These are phyloP conservation scores for Drepanosiphum platanoidis DNA, from an alignment of 2,888 invertebrate species.

Conservation along the genomic window DNA sequence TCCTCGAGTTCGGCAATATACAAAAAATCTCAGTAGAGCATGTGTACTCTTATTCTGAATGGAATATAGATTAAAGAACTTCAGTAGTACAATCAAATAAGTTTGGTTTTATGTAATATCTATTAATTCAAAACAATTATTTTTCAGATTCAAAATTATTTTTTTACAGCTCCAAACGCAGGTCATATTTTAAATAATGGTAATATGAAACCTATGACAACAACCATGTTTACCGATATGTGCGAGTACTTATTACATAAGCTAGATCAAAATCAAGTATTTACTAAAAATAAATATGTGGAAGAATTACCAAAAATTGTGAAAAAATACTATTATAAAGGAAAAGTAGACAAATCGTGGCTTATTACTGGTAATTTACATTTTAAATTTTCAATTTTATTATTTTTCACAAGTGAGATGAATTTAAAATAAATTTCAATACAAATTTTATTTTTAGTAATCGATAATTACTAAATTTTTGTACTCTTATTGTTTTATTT, in stretches of 20 bases:
- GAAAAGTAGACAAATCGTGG: constrained; percentile 63
- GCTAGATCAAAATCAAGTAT: constrained; percentile 49
- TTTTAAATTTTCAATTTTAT: background rate
- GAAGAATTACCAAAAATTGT: constrained; percentile 62
- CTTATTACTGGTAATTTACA: constrained; percentile 59
- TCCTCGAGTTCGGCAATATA: no score
- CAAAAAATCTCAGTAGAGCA: no score
- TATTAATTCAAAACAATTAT: no score
- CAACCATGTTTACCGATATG: constrained; percentile 63
- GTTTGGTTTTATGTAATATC: no score
- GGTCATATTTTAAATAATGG: constrained; percentile 61
- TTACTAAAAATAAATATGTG: constrained; percentile 57
- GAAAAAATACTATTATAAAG: constrained; percentile 62
- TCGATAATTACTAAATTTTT: no score
- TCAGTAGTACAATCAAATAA: no score
- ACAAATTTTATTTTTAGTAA: no score
- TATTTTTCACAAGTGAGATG: background rate
- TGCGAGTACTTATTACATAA: constrained; percentile 60
- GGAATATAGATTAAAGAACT: no score
- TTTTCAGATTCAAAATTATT: constrained; percentile 55
- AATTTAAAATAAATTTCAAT: no score
- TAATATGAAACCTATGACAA: constrained; percentile 63
- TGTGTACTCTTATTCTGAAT: no score
- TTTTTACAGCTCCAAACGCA: constrained; percentile 53
- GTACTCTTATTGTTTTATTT: background rate